A percentile compares a stretch with the other conserved stretches of the same genome.
Evolutionary conservation across 2,113 vertebrate genomes (phyloP).

Genomic region (Eidolon helvum): DNA sequence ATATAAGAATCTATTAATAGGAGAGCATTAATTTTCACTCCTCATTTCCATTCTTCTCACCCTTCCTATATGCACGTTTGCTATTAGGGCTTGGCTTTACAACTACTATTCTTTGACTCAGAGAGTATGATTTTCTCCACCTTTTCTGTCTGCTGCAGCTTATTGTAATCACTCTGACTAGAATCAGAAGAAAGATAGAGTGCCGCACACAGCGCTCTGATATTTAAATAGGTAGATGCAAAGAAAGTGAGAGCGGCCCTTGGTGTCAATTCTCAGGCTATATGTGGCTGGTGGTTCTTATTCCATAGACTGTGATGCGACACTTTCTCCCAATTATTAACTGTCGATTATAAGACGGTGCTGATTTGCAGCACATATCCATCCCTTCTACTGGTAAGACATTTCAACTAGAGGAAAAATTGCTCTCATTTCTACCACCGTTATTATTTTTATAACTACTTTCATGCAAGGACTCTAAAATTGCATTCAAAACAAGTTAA

Average conservation of each 20-base stretch:
- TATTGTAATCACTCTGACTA: background rate
- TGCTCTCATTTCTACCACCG: background rate
- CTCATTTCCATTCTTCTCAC: background rate
- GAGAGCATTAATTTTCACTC: background rate
- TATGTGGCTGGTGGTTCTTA: background rate
- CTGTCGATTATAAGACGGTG: background rate
- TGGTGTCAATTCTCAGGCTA: too few relatives aligned
- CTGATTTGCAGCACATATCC: background rate
- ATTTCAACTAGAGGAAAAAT: background rate
- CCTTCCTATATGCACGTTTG: background rate
- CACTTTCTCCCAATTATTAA: background rate
- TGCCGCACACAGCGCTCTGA: background rate
- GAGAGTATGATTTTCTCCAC: background rate
- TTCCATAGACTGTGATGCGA: background rate
- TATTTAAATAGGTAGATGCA: background rate
- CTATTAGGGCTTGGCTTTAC: background rate
- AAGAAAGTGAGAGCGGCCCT: background rate
- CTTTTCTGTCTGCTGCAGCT: slow-evolving; percentile 1
- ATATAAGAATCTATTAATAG: background rate
- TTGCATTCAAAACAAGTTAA: background rate
- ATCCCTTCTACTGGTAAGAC: background rate
- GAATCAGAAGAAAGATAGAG: background rate
- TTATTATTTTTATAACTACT: background rate
- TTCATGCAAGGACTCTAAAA: background rate
- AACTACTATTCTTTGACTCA: background rate